Evolutionary conservation across 2,113 vertebrate genomes (phyloP).

Genomic region (Fulica atra): DNA sequence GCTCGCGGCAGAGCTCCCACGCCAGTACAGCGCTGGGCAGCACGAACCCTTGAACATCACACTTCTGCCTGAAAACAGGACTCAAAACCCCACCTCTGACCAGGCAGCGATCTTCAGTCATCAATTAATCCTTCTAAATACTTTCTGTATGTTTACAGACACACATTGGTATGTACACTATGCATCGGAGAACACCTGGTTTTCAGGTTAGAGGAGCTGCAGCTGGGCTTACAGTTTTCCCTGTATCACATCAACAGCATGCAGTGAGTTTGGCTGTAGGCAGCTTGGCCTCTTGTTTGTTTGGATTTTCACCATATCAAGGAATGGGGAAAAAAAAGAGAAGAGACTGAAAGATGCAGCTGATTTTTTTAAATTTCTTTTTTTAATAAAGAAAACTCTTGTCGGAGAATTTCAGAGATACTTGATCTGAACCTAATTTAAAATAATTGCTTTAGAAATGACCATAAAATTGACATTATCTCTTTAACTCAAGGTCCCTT

Average conservation of each 20-base stretch:
- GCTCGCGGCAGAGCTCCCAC: not conserved
- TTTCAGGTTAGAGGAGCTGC: not conserved
- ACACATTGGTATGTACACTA: not conserved
- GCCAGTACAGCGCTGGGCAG: not conserved
- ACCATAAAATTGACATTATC: not conserved
- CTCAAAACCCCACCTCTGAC: not conserved
- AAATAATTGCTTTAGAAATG: not conserved
- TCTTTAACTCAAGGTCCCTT: not conserved
- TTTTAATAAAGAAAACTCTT: not conserved
- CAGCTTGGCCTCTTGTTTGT: not conserved
- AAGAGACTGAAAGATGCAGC: not conserved
- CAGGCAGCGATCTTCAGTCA: not conserved
- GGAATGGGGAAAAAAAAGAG: not conserved
- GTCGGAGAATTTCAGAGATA: not conserved
- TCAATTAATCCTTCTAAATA: not conserved
- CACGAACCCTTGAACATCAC: not conserved
- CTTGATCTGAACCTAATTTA: not conserved
- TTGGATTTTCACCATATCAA: not conserved
- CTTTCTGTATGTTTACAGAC: not conserved
- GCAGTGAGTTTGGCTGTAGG: not conserved
- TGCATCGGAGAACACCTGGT: not conserved
- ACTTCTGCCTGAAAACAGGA: not conserved
- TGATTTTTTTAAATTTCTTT: not conserved
- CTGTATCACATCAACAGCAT: not conserved
- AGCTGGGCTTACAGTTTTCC: not conserved